These are phyloP conservation scores for Galerucella pusilla DNA, from an alignment of 2,888 invertebrate genomes.

Conservation along the genomic window DNA sequence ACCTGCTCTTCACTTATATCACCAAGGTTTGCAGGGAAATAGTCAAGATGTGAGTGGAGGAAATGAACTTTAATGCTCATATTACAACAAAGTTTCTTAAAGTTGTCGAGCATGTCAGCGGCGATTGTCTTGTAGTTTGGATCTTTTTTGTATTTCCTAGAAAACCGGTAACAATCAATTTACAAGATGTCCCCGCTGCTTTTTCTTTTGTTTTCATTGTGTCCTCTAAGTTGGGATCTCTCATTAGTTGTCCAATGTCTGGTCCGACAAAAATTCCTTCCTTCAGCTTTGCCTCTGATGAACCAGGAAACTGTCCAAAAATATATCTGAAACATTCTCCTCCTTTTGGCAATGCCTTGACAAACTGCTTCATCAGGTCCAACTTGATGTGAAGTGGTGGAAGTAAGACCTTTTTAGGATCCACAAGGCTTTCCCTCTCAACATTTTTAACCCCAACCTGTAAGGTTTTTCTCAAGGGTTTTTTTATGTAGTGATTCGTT, in stretches of 20 bases:
- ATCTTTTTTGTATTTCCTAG: too few relatives aligned
- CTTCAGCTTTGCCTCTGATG: conserved; percentile 45
- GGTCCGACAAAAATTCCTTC: conserved; percentile 30
- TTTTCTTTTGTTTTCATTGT: conserved; percentile 7
- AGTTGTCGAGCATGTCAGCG: too few relatives aligned
- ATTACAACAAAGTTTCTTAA: too few relatives aligned
- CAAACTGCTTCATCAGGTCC: conserved; percentile 50
- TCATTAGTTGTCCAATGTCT: conserved; percentile 38
- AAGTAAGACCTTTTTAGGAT: conserved; percentile 14
- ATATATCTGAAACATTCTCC: conserved; percentile 41
- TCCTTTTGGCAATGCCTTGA: conserved; percentile 45
- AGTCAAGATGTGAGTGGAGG: conserved; percentile 19
- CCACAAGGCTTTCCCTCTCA: too few relatives aligned
- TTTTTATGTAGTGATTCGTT: too few relatives aligned
- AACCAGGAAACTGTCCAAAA: conserved; percentile 40
- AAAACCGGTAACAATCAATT: background rate
- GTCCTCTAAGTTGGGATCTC: conserved; percentile 14
- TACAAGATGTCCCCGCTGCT: conserved; percentile 1
- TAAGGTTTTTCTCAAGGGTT: too few relatives aligned
- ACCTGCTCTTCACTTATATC: conserved; percentile 57
- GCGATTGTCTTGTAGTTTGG: too few relatives aligned
- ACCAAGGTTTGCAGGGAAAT: too few relatives aligned
- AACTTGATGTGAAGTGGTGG: conserved; percentile 51
- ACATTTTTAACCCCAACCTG: too few relatives aligned
- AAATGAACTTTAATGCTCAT: too few relatives aligned